phyloP scores from a whole-genome alignment of 2,797 vertebrate species.

The Tokudaia tokunoshimensis region DNA sequence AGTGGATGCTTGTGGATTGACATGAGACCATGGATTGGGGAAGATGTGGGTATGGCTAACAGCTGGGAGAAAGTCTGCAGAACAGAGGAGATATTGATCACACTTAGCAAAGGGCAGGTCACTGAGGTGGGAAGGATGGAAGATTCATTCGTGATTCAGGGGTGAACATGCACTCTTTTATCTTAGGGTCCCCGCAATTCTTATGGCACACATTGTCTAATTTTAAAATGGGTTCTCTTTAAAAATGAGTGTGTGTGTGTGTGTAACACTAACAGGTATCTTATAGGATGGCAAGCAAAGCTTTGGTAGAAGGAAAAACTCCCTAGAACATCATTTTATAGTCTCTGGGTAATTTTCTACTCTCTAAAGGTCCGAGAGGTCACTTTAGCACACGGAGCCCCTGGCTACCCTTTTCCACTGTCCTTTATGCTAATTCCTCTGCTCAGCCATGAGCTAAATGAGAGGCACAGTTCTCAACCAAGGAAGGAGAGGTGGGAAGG shows the following conservation, averaged over 20 bases:
- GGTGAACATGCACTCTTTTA: neutral
- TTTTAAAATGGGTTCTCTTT: neutral
- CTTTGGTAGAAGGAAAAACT: neutral
- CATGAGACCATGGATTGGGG: accelerated
- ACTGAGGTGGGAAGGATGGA: neutral
- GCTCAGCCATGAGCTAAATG: neutral
- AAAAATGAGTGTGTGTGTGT: neutral
- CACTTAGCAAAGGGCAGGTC: too few species aligned
- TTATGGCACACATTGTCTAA: neutral
- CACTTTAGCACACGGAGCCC: neutral
- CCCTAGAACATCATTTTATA: neutral
- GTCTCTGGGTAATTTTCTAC: neutral
- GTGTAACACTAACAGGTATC: neutral
- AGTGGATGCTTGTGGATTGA: neutral
- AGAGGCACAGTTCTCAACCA: neutral
- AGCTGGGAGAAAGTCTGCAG: too few species aligned
- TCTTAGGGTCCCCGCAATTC: neutral
- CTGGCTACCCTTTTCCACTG: neutral
- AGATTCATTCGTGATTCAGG: neutral
- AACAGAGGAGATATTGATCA: neutral
- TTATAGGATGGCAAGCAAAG: neutral
- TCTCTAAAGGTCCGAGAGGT: neutral
- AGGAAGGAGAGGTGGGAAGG: neutral
- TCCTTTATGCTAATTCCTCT: neutral
- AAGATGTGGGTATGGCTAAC: accelerated